These are phyloP conservation scores for Entelurus aequoreus DNA, from an alignment of 2,113 vertebrate species.

Conservation along the genomic window DNA sequence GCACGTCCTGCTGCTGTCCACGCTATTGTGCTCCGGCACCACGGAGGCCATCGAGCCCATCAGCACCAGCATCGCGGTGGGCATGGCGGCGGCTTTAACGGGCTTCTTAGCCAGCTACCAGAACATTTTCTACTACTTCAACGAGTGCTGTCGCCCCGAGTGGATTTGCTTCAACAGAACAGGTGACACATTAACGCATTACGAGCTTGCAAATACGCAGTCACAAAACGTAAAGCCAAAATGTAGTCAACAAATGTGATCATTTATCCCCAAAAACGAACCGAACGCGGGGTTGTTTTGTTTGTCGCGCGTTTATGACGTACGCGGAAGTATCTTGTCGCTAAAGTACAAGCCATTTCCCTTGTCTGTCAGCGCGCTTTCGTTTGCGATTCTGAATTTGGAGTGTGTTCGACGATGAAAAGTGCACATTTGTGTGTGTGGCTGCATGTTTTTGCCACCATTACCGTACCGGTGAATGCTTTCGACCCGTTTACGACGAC, in stretches of 20 bases:
- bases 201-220: not conserved
- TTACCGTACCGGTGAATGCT: constrained; percentile 30
- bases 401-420: constrained; percentile 52
- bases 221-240: too few relatives aligned
- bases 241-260: too few relatives aligned
- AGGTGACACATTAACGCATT: constrained; percentile 41
- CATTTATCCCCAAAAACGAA: too few relatives aligned
- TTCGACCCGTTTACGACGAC: constrained; percentile 65
- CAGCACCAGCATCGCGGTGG: constrained; percentile 70
- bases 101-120: constrained; percentile 67
- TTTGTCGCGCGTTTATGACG: constrained; percentile 32
- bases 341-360: not conserved
- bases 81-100: constrained; percentile 72
- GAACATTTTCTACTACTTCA: constrained; percentile 65
- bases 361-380: rapidly evolving
- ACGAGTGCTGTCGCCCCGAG: constrained; percentile 72
- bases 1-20: constrained; percentile 27
- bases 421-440: constrained; percentile 12
- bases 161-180: constrained; percentile 72
- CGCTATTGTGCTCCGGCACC: constrained; percentile 28
- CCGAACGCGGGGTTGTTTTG: not conserved
- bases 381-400: not conserved
- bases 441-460: constrained; percentile 14
- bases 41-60: constrained; percentile 67
- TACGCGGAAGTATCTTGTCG: constrained; percentile 31